Base-by-base conservation (phyloP, 2,113 vertebrate species). In the Cromileptes altivelis region DNA sequence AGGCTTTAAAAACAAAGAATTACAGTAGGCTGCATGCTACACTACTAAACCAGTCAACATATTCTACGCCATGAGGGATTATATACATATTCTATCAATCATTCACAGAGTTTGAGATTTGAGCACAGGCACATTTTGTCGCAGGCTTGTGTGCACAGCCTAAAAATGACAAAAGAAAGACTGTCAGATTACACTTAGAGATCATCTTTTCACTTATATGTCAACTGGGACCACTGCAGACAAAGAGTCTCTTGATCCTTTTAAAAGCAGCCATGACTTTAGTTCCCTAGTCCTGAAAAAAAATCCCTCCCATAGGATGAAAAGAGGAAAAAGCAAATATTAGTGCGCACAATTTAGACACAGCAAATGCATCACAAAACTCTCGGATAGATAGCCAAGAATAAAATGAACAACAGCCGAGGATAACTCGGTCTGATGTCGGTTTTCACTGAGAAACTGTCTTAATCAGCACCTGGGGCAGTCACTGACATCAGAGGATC, bases 391-490 rank as follows among this genome's bases (percentile, higher is more conserved):
- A 37, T 8, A 25, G 42, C 63, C 33, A 50, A 64, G 57, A 70
- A 70, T n/a, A 30, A 4, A 5, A 61, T 19, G 49, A 85, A 75
- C 47, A 50, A 47, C 58, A 40, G 70, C 30, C 37, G 27, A 70
- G 47, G 18, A 61, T 33, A 56, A 65, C 60, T 85, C 52, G 53
- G 40, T 40, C 74, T 86, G 68, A 86, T 83, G 77, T 75, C 65
- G 50, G 52, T 88, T 81, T 86, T 70, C 77, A 69, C 71, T 12
- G 69, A 81, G 72, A 85, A 87, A 88, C 68, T 27, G 70, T 74
- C 85, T 88, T 89, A 88, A 94, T 90, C 89, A 86, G 83, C 85
- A 88, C 88, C 89, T 81, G 70, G 52, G 77, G 87, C 87, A 25
- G 62, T 15, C 78, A 45, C 64, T n/a, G 53, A 87, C 88, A 91